Evolutionary conservation across 2,113 vertebrate genomes (phyloP), one percentile per base, ranked within the genome.

Genomic region (Pica pica): DNA sequence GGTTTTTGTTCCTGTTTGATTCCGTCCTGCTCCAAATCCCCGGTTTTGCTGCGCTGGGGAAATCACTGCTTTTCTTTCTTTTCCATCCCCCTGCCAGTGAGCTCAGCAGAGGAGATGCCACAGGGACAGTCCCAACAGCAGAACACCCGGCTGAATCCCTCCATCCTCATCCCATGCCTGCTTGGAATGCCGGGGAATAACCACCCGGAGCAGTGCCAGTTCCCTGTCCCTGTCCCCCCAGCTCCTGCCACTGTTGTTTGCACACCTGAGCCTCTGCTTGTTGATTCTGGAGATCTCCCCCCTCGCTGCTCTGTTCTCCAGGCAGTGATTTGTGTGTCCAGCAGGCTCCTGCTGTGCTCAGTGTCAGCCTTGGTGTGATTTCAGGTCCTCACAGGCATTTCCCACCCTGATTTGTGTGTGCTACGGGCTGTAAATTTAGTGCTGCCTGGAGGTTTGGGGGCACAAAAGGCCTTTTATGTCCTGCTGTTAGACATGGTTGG

Each of bases 21-120:
- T 61, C 49, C 1, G 1, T 5, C 3, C n/a, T 42, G 35, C 55
- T 77, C 68, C 55, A 69, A 41, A 56, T 26, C 24, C 59, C 41
- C 10, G 17, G 6, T 3, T 33, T 24, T 5, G 5, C 71, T 21
- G 69, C 12, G 1, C 1, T 0, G 69, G 81, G 57, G 16, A 46
- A 60, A 50, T 20, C 16, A 1, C 47, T 61, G 41, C 47, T 64
- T 19, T 23, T 12, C 18, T 53, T 46, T 6, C 11, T 13, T 28
- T 35, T 44, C 20, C 5, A 17, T 9, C 10, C 18, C 6, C 20
- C 19, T 16, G 50, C 7, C 7, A 1, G 31, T 2, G 49, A 69
- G 69, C 67, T 77, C 47, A 19, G 59, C 61, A 9, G 44, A 19
- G 81, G 24, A 17, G 11, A 14, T 9, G 41, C 9, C 24, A 3